phyloP scores from a whole-genome alignment of 1,140 invertebrate genomes.

The Acromyrmex heyeri region DNA sequence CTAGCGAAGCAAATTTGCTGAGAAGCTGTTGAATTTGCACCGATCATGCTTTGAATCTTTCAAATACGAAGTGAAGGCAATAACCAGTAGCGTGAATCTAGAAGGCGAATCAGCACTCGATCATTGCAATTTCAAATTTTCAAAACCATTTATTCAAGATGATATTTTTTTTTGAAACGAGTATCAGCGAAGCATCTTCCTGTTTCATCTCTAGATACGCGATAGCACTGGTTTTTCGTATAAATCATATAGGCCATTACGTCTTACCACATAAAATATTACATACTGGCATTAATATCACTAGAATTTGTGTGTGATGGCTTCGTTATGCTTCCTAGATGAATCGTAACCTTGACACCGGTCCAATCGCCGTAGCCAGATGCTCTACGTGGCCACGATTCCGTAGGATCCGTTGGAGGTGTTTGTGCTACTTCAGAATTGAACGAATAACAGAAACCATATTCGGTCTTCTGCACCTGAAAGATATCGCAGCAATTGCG shows the following conservation, averaged over 20 bases:
- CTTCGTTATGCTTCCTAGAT: constrained; percentile 54
- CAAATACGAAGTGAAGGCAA: constrained; percentile 10
- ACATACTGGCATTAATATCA: background rate
- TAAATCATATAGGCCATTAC: constrained; percentile 24
- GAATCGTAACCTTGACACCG: constrained; percentile 59
- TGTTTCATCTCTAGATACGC: background rate
- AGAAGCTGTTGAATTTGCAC: constrained; percentile 12
- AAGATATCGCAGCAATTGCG: constrained; percentile 62
- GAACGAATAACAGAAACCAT: constrained; percentile 62
- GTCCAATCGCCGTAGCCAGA: constrained; percentile 55
- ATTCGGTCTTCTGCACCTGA: constrained; percentile 53
- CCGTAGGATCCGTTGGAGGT: background rate
- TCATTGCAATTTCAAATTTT: background rate
- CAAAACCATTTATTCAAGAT: constrained; percentile 36
- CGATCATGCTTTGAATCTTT: constrained; percentile 39
- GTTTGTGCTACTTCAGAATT: constrained; percentile 39
- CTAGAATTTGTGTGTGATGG: constrained; percentile 43
- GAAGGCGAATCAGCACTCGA: constrained; percentile 15
- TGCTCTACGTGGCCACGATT: constrained; percentile 34
- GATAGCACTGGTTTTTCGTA: background rate
- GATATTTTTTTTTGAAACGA: background rate
- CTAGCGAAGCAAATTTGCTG: background rate
- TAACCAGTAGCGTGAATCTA: constrained; percentile 9
- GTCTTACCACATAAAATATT: constrained; percentile 53
- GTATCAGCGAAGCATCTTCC: background rate